Conservation (phyloP, 2,888 invertebrate species). For the Scaeva pyrastri region DNA sequence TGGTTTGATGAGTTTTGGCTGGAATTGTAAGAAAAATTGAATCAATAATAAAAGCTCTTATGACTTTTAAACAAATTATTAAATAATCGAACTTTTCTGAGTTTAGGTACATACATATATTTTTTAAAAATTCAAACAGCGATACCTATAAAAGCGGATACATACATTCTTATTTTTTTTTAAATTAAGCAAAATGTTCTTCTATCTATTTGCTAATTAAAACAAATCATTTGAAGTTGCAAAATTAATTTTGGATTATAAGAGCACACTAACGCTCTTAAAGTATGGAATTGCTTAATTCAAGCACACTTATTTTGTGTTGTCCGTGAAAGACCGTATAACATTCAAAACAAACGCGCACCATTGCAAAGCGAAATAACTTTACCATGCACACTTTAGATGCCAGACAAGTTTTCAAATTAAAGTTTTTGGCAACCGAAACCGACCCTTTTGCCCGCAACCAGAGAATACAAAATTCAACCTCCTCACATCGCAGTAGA, state of each 20-base stretch:
- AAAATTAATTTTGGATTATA: neutral
- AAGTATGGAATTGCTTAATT: slow-evolving; percentile 1
- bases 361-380: slow-evolving; percentile 33
- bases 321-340: slow-evolving; percentile 12
- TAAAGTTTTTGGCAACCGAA: slow-evolving; percentile 49
- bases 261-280: neutral
- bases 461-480: neutral
- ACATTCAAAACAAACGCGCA: slow-evolving; percentile 30
- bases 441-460: slow-evolving; percentile 21
- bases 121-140: no score
- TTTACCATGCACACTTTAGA: slow-evolving; percentile 24
- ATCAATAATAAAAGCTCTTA: neutral
- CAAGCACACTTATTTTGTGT: neutral
- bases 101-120: no score
- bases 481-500: neutral
- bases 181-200: no score
- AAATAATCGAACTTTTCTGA: no score
- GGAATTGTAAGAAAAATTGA: neutral
- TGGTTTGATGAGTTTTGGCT: neutral
- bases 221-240: neutral
- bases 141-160: no score
- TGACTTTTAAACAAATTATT: no score
- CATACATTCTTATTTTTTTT: no score
- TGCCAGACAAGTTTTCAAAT: slow-evolving; percentile 51
- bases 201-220: no score